Conservation (phyloP, 64 coral and sea anemone genomes). For the Porites lutea region DNA sequence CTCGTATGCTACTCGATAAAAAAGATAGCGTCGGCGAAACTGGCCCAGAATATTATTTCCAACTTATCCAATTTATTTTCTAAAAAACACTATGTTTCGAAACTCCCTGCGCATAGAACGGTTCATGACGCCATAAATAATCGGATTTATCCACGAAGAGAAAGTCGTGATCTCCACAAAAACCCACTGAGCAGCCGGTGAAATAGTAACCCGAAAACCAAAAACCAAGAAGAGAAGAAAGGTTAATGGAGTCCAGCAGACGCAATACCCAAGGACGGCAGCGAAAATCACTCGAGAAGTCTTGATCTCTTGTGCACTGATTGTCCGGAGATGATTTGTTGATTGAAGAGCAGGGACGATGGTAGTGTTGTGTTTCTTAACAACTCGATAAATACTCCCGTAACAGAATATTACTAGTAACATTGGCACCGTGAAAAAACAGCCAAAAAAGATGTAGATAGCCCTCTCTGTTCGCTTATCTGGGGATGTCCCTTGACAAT, state of each 20-base stretch:
- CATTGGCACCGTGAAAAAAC: neutral
- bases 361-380: neutral
- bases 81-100: neutral
- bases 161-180: neutral
- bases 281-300: neutral
- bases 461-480: neutral
- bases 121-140: constrained; percentile 19
- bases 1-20: too few relatives aligned
- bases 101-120: neutral
- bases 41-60: too few relatives aligned
- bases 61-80: neutral
- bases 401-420: neutral
- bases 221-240: neutral
- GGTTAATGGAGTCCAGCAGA: neutral
- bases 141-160: neutral
- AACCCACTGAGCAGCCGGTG: neutral
- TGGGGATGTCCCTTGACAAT: neutral
- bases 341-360: neutral
- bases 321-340: neutral
- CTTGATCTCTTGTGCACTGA: neutral
- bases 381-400: neutral
- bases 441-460: neutral
- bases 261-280: neutral
- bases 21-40: too few relatives aligned
- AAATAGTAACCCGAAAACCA: neutral